A percentile compares a stretch with the other conserved stretches of the same genome.
phyloP scores from a whole-genome alignment of 1,140 invertebrate genomes.

The Drosophila setifemur region DNA sequence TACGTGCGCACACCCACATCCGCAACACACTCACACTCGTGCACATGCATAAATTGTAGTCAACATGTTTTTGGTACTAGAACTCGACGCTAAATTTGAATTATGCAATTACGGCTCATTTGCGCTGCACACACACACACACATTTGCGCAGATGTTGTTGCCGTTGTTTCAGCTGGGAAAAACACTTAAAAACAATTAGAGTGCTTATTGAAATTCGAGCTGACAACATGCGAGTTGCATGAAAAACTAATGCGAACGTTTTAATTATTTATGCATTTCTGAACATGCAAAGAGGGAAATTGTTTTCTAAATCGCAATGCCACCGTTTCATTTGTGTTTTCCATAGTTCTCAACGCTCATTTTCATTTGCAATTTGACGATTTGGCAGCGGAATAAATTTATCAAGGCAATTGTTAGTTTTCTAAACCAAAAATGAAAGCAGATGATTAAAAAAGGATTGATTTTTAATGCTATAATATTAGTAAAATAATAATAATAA shows the following conservation, averaged over 20 bases:
- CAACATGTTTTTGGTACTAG: constrained; percentile 66
- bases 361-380: neutral
- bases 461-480: no score
- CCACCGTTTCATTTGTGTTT: neutral
- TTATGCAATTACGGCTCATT: constrained; percentile 81
- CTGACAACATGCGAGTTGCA: constrained; percentile 53
- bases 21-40: neutral
- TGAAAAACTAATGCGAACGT: constrained; percentile 65
- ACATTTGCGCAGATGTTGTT: constrained; percentile 1
- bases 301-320: constrained; percentile 59
- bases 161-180: constrained; percentile 39
- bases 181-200: constrained; percentile 82
- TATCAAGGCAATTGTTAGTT: no score
- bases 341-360: neutral
- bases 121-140: constrained; percentile 52
- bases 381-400: neutral
- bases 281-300: constrained; percentile 60
- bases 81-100: constrained; percentile 75
- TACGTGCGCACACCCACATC: neutral
- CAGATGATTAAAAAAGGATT: no score
- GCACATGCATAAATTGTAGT: constrained; percentile 60
- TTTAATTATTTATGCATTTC: constrained; percentile 69
- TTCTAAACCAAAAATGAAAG: no score
- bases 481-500: no score
- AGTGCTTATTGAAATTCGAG: constrained; percentile 76